Evolutionary conservation across 2,797 vertebrate species (phyloP).

Genomic region (Xerus rutilus): DNA sequence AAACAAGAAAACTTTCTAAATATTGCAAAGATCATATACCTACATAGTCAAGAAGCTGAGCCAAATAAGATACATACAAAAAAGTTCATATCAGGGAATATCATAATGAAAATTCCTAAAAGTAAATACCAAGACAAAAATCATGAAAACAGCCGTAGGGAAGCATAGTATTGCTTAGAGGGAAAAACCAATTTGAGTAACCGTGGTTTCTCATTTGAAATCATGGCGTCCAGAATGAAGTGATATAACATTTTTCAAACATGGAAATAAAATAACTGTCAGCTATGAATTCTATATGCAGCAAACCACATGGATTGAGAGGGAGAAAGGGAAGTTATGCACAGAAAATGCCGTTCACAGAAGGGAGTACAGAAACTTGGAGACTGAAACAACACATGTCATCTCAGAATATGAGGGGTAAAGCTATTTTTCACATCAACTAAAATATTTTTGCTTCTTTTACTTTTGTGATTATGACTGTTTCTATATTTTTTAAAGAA

Average conservation of each 20-base stretch:
- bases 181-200: background rate
- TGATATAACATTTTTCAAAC: background rate
- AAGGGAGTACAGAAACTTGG: background rate
- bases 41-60: background rate
- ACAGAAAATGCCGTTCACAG: background rate
- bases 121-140: background rate
- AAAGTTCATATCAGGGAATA: background rate
- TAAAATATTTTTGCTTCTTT: conserved; percentile 1
- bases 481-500: conserved; percentile 16
- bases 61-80: background rate
- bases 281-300: background rate
- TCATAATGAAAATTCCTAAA: background rate
- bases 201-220: background rate
- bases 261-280: background rate
- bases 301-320: background rate
- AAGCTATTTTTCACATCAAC: background rate
- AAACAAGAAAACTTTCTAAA: background rate
- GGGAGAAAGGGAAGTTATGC: no score
- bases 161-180: background rate
- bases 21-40: background rate
- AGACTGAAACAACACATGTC: background rate
- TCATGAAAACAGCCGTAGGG: background rate
- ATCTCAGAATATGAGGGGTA: background rate
- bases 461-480: background rate
- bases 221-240: background rate